A percentile compares a stretch with the other conserved stretches of the same genome.
phyloP scores from a whole-genome alignment of 1,140 invertebrate genomes.

The Batillaria attramentaria region DNA sequence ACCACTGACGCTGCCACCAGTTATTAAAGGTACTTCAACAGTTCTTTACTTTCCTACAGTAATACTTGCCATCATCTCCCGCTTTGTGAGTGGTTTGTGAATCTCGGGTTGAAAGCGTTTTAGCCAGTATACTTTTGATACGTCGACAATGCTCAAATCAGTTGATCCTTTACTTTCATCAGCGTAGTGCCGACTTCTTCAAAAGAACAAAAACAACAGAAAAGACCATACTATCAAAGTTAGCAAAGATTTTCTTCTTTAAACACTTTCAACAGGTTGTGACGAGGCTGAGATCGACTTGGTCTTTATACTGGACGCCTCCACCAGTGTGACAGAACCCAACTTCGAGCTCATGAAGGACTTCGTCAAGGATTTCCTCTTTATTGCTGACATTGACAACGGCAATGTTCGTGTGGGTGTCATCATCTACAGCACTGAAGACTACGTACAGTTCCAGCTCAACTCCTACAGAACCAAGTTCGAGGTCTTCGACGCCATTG shows the following conservation, averaged over 20 bases:
- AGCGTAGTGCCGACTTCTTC: too few relatives aligned
- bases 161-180: too few relatives aligned
- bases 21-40: constrained; percentile 15
- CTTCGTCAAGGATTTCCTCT: constrained; percentile 55
- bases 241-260: too few relatives aligned
- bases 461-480: constrained; percentile 46
- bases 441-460: constrained; percentile 48
- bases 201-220: too few relatives aligned
- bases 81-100: too few relatives aligned
- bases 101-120: too few relatives aligned
- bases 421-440: constrained; percentile 55
- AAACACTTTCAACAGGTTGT: too few relatives aligned
- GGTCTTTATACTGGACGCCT: constrained; percentile 63
- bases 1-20: constrained; percentile 1
- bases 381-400: constrained; percentile 48
- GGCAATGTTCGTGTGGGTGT: constrained; percentile 50
- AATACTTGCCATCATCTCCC: background rate
- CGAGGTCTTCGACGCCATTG: constrained; percentile 47
- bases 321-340: constrained; percentile 55
- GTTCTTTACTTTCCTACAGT: too few relatives aligned
- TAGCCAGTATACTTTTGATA: too few relatives aligned
- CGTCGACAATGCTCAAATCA: too few relatives aligned
- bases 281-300: constrained; percentile 47
- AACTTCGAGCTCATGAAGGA: constrained; percentile 59
- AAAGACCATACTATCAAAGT: too few relatives aligned